Percentiles rank a stretch among this genome's conserved stretches.
phyloP scores from a whole-genome alignment of 2,113 vertebrate species.

The Noctilio leporinus region DNA sequence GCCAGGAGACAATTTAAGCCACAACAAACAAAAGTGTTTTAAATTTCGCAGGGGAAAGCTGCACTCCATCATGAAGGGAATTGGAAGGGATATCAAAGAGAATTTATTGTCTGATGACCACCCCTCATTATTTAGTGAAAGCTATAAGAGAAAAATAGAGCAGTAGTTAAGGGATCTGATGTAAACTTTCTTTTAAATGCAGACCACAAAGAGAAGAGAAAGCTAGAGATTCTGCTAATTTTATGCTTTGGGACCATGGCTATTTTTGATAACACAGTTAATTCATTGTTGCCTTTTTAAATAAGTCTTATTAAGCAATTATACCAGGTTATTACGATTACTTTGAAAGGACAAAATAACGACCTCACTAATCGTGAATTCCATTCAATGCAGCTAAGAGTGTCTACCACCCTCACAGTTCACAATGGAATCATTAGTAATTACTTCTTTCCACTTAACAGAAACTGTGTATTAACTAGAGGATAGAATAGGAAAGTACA shows the following conservation, averaged over 20 bases:
- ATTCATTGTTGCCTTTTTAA: neutral
- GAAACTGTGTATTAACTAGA: neutral
- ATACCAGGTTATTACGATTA: neutral
- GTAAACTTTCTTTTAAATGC: neutral
- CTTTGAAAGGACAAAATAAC: neutral
- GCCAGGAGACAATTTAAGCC: conserved; percentile 21
- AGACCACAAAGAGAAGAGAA: neutral
- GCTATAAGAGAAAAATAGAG: neutral
- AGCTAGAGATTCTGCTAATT: neutral
- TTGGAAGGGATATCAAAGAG: conserved; percentile 38
- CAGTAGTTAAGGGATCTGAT: neutral
- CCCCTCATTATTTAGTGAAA: conserved; percentile 38
- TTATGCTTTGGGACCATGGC: neutral
- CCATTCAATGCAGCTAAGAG: neutral
- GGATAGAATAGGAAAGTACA: conserved; percentile 16
- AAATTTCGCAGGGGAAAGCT: conserved; percentile 56
- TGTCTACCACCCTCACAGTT: neutral
- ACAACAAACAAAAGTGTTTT: conserved; percentile 46
- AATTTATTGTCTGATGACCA: conserved; percentile 58
- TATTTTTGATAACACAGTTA: neutral
- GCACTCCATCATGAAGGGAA: conserved; percentile 40
- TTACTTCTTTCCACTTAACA: neutral
- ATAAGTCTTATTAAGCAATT: neutral
- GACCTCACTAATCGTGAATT: neutral
- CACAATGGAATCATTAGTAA: neutral